Percentiles rank a stretch among this genome's conserved stretches.
phyloP scores from a whole-genome alignment of 2,888 invertebrate genomes.

The Rambutsinella grinnellia region DNA sequence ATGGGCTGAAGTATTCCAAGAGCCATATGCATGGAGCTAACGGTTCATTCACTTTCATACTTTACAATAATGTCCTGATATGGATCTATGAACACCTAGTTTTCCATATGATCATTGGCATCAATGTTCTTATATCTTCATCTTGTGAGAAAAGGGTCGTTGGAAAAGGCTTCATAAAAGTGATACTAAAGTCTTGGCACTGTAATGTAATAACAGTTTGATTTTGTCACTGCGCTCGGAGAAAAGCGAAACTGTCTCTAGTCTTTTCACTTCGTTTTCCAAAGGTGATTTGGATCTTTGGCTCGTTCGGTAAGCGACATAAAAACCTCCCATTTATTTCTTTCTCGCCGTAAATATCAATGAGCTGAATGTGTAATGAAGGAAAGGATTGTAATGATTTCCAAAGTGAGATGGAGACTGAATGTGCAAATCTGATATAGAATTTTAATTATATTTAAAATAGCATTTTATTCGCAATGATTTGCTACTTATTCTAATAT shows the following conservation, averaged over 20 bases:
- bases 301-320: conserved; percentile 55
- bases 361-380: no score
- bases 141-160: no score
- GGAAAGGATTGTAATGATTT: no score
- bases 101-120: no score
- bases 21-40: conserved; percentile 37
- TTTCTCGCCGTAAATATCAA: conserved; percentile 52
- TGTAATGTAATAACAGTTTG: conserved; percentile 30
- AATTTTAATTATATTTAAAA: no score
- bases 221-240: conserved; percentile 23
- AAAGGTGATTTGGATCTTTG: conserved; percentile 57
- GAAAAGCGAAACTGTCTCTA: conserved; percentile 37
- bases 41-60: conserved; percentile 21
- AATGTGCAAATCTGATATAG: no score
- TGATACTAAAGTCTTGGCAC: conserved; percentile 31
- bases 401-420: no score
- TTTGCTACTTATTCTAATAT: no score
- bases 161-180: no score
- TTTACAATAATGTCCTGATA: conserved; percentile 21
- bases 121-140: no score
- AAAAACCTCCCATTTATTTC: conserved; percentile 56
- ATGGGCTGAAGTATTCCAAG: conserved; percentile 24
- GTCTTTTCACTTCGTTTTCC: conserved; percentile 50
- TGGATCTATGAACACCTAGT: no score
- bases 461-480: no score